Evolutionary conservation across 2,113 vertebrate genomes (phyloP).

Genomic region (Rhagologus leucostigma): DNA sequence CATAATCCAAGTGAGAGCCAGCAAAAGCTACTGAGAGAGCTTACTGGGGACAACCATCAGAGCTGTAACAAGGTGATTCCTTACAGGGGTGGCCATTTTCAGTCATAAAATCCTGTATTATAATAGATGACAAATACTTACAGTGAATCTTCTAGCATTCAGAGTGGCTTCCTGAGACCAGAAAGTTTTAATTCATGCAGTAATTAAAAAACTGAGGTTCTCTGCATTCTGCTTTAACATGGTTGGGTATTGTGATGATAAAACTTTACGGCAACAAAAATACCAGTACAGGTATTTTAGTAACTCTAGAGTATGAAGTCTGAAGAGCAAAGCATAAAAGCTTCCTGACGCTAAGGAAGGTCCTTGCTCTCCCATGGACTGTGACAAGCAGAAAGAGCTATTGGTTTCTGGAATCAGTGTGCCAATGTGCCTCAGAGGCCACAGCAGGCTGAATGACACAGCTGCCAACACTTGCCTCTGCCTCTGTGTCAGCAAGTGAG

Average conservation of each 20-base stretch:
- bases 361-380: background rate
- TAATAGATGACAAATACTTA: background rate
- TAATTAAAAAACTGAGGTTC: background rate
- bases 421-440: background rate
- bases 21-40: background rate
- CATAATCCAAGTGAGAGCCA: background rate
- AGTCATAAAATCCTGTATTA: background rate
- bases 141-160: background rate
- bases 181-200: background rate
- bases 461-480: background rate
- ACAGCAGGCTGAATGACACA: background rate
- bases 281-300: background rate
- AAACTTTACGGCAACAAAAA: background rate
- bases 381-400: background rate
- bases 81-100: background rate
- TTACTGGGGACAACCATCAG: background rate
- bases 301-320: background rate
- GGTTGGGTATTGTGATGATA: background rate
- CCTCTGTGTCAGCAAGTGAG: background rate
- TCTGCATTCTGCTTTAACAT: background rate
- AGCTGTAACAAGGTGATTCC: background rate
- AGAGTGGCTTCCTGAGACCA: background rate
- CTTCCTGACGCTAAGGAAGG: background rate
- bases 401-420: background rate
- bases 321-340: background rate